phyloP scores from a whole-genome alignment of 1,140 invertebrate species.

The Pygmarrhopalites habei region DNA sequence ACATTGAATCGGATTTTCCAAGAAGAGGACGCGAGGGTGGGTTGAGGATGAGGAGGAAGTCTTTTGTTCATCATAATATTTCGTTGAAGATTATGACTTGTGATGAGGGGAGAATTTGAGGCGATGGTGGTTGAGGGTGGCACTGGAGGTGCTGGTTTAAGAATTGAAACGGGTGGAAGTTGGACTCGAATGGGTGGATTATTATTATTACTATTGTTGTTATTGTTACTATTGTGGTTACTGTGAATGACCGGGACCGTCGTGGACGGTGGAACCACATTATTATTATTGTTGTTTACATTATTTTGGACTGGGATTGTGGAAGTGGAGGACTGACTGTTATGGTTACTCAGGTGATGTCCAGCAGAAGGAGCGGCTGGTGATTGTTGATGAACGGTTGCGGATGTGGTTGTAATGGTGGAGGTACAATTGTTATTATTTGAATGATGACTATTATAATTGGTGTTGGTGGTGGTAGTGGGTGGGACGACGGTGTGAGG shows the following conservation, averaged over 20 bases:
- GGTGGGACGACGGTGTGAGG: too few species aligned
- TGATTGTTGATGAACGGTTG: background rate
- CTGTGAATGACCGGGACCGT: background rate
- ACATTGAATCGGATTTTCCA: slow-evolving; percentile 38
- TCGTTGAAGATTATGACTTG: background rate
- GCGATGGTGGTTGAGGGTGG: background rate
- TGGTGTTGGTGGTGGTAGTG: too few species aligned
- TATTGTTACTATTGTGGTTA: background rate
- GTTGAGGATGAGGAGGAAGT: slow-evolving; percentile 8
- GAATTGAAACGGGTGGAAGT: slow-evolving; percentile 31
- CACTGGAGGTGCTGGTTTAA: slow-evolving; percentile 33
- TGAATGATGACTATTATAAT: background rate
- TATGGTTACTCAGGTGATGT: background rate
- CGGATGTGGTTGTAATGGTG: background rate
- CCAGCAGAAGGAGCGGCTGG: background rate
- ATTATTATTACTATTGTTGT: background rate
- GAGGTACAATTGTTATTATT: background rate
- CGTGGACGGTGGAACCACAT: background rate
- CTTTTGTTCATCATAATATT: background rate
- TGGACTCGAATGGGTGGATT: slow-evolving; percentile 8
- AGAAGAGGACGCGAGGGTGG: slow-evolving; percentile 21
- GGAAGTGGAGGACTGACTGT: background rate
- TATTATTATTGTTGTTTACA: background rate
- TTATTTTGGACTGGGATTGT: background rate
- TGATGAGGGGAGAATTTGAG: background rate